phyloP scores from a whole-genome alignment of 2,113 vertebrate species.

The Hydrochoerus hydrochaeris region DNA sequence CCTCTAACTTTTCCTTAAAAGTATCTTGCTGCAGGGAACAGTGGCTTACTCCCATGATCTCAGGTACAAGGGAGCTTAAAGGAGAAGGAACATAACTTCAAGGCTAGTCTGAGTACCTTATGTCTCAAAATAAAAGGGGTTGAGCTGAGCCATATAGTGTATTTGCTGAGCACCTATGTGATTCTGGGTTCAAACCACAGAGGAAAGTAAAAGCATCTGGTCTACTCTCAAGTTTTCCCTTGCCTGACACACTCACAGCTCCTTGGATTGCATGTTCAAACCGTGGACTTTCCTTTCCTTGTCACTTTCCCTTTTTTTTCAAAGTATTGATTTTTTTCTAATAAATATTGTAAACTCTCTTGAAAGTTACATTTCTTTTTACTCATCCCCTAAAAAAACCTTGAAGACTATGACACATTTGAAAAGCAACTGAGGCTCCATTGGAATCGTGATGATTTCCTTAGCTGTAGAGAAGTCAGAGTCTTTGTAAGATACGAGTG shows the following conservation, averaged over 20 bases:
- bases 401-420: neutral
- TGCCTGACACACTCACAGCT: fast-evolving
- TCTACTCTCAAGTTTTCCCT: neutral
- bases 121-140: neutral
- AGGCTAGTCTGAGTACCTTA: neutral
- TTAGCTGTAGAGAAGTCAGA: neutral
- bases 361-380: neutral
- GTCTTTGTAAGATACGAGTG: neutral
- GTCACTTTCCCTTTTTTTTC: neutral
- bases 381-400: neutral
- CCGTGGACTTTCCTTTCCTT: neutral
- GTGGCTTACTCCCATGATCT: neutral
- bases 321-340: neutral
- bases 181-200: neutral
- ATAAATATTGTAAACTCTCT: neutral
- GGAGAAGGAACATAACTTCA: neutral
- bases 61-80: neutral
- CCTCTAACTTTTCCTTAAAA: neutral
- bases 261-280: neutral
- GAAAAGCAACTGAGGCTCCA: neutral
- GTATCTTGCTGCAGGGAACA: neutral
- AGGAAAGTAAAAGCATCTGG: neutral
- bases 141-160: neutral
- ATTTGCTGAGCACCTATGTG: neutral
- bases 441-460: neutral